phyloP scores from a whole-genome alignment of 2,888 invertebrate species.

The Nysson spinosus region DNA sequence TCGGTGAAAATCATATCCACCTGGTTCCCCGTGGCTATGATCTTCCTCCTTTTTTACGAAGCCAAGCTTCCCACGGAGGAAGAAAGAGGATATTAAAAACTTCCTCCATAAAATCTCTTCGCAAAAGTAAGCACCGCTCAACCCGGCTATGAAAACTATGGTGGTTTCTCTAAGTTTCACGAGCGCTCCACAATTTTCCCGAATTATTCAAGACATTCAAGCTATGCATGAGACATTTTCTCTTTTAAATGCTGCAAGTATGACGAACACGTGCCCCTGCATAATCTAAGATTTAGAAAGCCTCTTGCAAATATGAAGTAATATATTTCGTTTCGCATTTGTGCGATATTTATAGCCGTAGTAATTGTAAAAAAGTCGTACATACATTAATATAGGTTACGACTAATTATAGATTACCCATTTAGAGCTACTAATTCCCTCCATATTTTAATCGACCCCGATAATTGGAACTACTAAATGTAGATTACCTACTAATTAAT shows the following conservation, averaged over 20 bases:
- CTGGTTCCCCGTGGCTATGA: conserved; percentile 50
- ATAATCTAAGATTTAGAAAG: not conserved
- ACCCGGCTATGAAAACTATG: conserved; percentile 29
- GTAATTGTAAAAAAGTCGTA: too few relatives aligned
- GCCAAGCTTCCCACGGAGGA: not conserved
- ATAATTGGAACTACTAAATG: too few relatives aligned
- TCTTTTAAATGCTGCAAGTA: not conserved
- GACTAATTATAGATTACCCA: too few relatives aligned
- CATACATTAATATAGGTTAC: too few relatives aligned
- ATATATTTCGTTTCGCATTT: too few relatives aligned
- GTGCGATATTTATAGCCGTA: too few relatives aligned
- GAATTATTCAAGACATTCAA: conserved; percentile 46
- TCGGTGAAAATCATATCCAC: conserved; percentile 55
- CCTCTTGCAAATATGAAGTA: too few relatives aligned
- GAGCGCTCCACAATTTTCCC: conserved; percentile 28
- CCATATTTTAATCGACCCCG: too few relatives aligned
- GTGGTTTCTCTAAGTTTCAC: conserved; percentile 30
- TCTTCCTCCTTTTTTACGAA: conserved; percentile 27
- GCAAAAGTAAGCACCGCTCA: conserved; percentile 31
- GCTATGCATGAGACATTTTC: conserved; percentile 1
- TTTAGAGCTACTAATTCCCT: too few relatives aligned
- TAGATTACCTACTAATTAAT: too few relatives aligned
- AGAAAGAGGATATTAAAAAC: conserved; percentile 53
- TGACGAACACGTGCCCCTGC: not conserved
- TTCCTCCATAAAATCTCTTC: conserved; percentile 60